Conservation (phyloP, 2,797 vertebrate genomes). For the Pogonophryne albipinna region DNA sequence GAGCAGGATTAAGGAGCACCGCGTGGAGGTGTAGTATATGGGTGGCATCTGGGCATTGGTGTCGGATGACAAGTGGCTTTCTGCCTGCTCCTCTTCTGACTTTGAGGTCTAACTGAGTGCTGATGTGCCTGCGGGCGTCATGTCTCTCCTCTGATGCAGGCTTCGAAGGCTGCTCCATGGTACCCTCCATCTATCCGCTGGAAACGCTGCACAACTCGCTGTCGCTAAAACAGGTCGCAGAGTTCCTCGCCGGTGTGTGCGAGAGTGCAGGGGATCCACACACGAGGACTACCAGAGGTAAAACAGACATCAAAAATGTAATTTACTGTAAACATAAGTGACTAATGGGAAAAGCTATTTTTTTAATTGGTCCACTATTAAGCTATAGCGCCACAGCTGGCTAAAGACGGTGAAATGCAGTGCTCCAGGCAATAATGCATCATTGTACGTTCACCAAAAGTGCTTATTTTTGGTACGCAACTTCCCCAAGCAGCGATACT, state of each 20-base stretch:
- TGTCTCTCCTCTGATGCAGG: conserved; percentile 84
- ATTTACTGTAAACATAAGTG: too few relatives aligned
- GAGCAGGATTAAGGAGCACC: conserved; percentile 29
- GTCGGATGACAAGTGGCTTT: conserved; percentile 37
- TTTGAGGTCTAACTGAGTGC: conserved; percentile 34
- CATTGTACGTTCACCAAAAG: too few relatives aligned
- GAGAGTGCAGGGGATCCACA: conserved; percentile 89
- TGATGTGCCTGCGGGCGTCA: conserved; percentile 59
- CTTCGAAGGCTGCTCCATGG: conserved; percentile 99
- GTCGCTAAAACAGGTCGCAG: conserved; percentile 94
- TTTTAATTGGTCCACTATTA: too few relatives aligned
- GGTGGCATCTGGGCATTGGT: conserved; percentile 22
- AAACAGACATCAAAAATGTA: neutral
- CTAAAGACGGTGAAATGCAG: too few relatives aligned
- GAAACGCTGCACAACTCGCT: conserved; percentile 99
- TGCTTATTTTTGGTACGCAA: too few relatives aligned
- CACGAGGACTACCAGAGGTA: conserved; percentile 90
- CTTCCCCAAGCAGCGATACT: too few relatives aligned
- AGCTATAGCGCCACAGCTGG: too few relatives aligned
- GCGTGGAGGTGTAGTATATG: conserved; percentile 28
- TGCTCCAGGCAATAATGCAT: too few relatives aligned
- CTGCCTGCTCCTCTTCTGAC: conserved; percentile 47
- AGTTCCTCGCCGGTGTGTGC: conserved; percentile 92
- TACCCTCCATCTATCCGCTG: conserved; percentile 97
- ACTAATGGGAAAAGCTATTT: too few relatives aligned